A percentile compares a stretch with the other conserved stretches of the same genome.
These are phyloP conservation scores for Hydropsyche betteni DNA, from an alignment of 2,888 invertebrate species.

Conservation along the genomic window DNA sequence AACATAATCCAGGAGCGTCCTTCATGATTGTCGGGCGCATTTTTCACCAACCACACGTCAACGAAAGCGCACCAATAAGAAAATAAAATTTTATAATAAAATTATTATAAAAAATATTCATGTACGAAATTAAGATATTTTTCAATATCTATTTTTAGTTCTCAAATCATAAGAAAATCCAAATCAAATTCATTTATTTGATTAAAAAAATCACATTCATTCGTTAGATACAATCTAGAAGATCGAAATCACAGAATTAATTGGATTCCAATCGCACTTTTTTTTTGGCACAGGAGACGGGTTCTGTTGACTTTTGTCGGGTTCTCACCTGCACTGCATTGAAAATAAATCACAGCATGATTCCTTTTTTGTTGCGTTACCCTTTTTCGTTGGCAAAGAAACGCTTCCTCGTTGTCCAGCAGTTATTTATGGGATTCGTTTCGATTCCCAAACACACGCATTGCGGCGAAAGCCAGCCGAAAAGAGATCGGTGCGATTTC, in stretches of 20 bases:
- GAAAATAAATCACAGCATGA: constrained; percentile 46
- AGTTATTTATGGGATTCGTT: constrained; percentile 41
- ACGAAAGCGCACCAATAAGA: no score
- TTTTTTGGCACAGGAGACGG: constrained; percentile 36
- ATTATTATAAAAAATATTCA: no score
- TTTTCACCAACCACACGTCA: neutral
- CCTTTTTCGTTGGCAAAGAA: constrained; percentile 34
- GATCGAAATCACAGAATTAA: no score
- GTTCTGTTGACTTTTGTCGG: constrained; percentile 48
- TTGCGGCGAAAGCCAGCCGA: no score
- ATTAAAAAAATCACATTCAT: no score
- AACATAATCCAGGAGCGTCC: constrained; percentile 16
- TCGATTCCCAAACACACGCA: neutral
- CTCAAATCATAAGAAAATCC: no score
- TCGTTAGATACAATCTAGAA: no score
- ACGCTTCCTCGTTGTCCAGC: constrained; percentile 48
- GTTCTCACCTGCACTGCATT: constrained; percentile 36
- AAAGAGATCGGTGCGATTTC: no score
- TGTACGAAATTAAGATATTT: no score
- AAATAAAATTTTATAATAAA: no score
- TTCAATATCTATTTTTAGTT: no score
- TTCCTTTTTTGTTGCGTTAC: constrained; percentile 29
- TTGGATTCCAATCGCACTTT: constrained; percentile 1
- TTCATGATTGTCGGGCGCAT: neutral
- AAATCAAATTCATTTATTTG: no score